Evolutionary conservation across 2,113 vertebrate genomes (phyloP).

Genomic region (Stercorarius parasiticus): DNA sequence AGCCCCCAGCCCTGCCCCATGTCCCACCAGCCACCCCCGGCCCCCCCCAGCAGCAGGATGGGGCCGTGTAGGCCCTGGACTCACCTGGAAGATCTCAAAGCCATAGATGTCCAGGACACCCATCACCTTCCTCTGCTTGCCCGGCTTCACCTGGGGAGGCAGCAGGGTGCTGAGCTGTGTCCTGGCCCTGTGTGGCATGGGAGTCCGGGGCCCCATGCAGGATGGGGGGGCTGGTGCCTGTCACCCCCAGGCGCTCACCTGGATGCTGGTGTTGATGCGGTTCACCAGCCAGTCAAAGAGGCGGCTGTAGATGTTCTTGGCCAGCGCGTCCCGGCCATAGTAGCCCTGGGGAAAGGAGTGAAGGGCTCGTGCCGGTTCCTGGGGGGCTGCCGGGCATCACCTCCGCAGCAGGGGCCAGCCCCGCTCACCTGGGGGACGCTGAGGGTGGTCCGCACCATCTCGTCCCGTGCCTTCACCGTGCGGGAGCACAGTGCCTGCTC

Average conservation of each 20-base stretch:
- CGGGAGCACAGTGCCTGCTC: slow-evolving; percentile 78
- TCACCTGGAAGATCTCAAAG: slow-evolving; percentile 82
- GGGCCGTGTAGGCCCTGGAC: not conserved
- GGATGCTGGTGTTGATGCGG: slow-evolving; percentile 81
- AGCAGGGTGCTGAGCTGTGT: not conserved
- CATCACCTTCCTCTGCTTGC: slow-evolving; percentile 77
- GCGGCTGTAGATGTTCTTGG: slow-evolving; percentile 81
- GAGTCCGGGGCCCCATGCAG: not conserved
- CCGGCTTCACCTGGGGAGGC: slow-evolving; percentile 62
- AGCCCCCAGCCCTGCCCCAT: not conserved
- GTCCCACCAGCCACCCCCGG: rapidly evolving
- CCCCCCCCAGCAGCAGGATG: not conserved
- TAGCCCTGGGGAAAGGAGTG: slow-evolving; percentile 61
- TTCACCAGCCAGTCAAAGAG: slow-evolving; percentile 80
- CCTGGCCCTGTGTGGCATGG: rapidly evolving
- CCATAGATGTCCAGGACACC: slow-evolving; percentile 83
- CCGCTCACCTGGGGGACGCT: slow-evolving; percentile 73
- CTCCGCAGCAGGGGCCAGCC: rapidly evolving
- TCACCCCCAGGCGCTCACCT: slow-evolving; percentile 45
- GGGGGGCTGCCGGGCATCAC: rapidly evolving
- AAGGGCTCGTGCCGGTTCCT: not conserved
- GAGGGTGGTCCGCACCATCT: slow-evolving; percentile 73
- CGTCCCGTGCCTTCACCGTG: slow-evolving; percentile 73
- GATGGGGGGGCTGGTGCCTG: not conserved
- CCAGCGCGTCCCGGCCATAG: slow-evolving; percentile 75